Evolutionary conservation across 2,888 invertebrate genomes (phyloP).

Genomic region (Lysandra coridon): DNA sequence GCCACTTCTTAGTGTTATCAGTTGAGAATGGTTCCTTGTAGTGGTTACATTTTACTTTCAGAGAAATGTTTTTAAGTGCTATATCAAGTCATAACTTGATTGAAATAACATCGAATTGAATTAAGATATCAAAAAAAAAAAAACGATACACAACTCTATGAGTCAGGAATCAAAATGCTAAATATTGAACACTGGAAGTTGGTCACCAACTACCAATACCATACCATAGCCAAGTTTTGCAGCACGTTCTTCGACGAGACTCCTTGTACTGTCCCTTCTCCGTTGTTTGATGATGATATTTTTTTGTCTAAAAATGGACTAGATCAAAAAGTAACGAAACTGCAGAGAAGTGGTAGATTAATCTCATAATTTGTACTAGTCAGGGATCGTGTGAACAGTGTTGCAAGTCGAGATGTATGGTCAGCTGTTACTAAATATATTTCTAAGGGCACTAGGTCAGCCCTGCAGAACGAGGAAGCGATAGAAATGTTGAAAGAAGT

Average conservation of each 20-base stretch:
- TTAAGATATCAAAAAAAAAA: neutral
- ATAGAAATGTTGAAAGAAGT: no score
- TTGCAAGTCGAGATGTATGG: conserved; percentile 3
- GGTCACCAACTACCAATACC: no score
- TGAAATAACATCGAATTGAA: neutral
- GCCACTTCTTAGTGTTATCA: conserved; percentile 6
- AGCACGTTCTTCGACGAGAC: no score
- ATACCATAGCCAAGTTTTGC: no score
- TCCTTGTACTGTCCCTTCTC: no score
- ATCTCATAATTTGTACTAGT: neutral
- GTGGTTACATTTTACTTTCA: neutral
- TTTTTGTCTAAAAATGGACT: no score
- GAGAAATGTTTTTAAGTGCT: neutral
- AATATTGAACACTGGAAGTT: no score
- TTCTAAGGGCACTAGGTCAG: conserved; percentile 22
- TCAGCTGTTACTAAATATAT: conserved; percentile 19
- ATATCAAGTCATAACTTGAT: neutral
- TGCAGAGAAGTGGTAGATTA: no score
- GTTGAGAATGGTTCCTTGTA: neutral
- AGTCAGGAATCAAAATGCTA: no score
- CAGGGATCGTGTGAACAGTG: conserved; percentile 7
- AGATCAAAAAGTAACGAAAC: no score
- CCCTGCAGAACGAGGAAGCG: neutral
- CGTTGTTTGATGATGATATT: no score
- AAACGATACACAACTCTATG: no score